A percentile compares a stretch with the other conserved stretches of the same genome.
These are phyloP conservation scores for Montipora foliosa DNA, from an alignment of 64 coral and sea anemone genomes.

Conservation along the genomic window DNA sequence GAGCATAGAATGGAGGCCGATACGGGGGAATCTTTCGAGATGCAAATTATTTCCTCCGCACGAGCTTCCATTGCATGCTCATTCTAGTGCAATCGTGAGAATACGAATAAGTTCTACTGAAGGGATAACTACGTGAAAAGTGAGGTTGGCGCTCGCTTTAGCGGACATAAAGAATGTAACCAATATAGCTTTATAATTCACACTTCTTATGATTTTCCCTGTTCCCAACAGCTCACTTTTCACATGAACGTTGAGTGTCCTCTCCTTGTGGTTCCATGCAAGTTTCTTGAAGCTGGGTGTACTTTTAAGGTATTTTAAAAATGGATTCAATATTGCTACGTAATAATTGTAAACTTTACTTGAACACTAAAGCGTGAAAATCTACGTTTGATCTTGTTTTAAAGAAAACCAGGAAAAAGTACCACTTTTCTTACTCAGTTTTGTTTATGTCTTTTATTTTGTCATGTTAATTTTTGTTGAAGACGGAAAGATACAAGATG, in stretches of 20 bases:
- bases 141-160: no score
- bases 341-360: not conserved
- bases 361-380: not conserved
- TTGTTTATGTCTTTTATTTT: not conserved
- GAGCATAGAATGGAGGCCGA: no score
- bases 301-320: constrained; percentile 76
- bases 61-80: no score
- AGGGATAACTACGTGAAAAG: no score
- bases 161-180: not conserved
- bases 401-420: no score
- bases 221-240: constrained; percentile 59
- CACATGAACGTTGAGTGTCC: constrained; percentile 91
- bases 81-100: no score
- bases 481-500: constrained; percentile 91
- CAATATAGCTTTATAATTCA: not conserved
- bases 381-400: no score
- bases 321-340: not conserved
- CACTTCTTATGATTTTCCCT: not conserved
- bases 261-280: constrained; percentile 82
- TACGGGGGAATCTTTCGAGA: no score
- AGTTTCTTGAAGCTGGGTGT: constrained; percentile 89
- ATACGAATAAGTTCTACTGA: no score
- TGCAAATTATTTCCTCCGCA: no score
- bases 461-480: not conserved
- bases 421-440: not conserved